Evolutionary conservation across 1,140 invertebrate genomes (phyloP), one percentile per base, ranked within the genome.

Genomic region (Hyles vespertilio): DNA sequence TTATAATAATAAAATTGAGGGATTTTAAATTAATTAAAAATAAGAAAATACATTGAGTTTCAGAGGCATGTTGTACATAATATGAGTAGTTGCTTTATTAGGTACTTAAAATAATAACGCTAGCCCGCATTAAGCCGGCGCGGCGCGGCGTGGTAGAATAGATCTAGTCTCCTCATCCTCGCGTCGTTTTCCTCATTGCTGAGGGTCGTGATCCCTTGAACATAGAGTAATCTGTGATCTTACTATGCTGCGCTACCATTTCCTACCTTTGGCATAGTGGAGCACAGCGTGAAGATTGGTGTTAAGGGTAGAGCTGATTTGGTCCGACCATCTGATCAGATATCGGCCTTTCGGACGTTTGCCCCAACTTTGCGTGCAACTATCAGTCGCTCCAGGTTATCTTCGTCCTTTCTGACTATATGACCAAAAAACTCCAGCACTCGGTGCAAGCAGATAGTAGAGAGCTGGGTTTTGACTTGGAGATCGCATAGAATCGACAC

Each of bases 371-470:
- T 46, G 7, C 53, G 44, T 32, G 12, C 32, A 5, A 56, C 53
- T 4, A 22, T 12, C 32, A 56, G 44, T 33, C 47, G 44, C 8
- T 56, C 44, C 3, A 46, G 44, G 44, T 47, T 56, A 12, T 47
- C 43, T n/a, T 10, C 32, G 8, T 32, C 45, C 36, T 47, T 56
- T 47, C 53, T 22, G 4, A 22, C 44, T n/a, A 56, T 56, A 44
- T 46, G 44, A 9, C 44, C 53, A 32, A 56, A 56, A 33, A 22
- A 56, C 43, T 46, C 11, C 11, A 56, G 22, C 2, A 56, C 32
- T 5, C 44, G 7, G 7, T 40, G 32, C 3, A 44, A 32, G 10
- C 56, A 57, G 32, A 32, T 52, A 7, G 51, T 52, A 33, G 51
- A 52, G 3, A 52, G 51, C 9, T 33, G 4, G 8, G 36, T 5